Conservation (phyloP, 2,888 invertebrate genomes). For the Brachylomia viminalis region DNA sequence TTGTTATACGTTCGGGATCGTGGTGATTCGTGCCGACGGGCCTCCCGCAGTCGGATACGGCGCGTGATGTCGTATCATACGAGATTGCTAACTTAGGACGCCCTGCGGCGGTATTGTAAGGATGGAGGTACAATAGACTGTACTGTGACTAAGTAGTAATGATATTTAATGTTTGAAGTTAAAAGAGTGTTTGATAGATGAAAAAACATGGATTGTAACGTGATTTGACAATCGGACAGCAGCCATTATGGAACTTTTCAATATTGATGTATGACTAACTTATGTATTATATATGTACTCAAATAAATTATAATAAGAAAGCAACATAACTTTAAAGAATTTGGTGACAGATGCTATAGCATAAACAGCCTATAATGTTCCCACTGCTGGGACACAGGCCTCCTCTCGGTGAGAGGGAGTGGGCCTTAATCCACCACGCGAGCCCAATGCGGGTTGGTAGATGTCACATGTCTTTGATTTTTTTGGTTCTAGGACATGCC, state of each 20-base stretch:
- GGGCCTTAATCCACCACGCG: no score
- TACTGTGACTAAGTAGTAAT: constrained; percentile 10
- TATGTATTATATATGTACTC: background rate
- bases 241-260: background rate
- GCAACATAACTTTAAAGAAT: background rate
- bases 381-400: no score
- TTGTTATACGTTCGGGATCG: constrained; percentile 12
- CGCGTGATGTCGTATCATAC: constrained; percentile 51
- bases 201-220: background rate
- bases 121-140: background rate
- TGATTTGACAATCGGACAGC: background rate
- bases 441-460: no score
- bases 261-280: background rate
- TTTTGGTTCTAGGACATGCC: no score
- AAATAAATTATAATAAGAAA: background rate
- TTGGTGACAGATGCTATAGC: background rate
- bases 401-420: no score
- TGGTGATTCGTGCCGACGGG: background rate
- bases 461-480: no score
- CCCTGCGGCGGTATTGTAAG: constrained; percentile 49
- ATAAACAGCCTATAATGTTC: no score
- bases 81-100: constrained; percentile 61
- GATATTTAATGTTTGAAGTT: background rate
- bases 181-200: background rate
- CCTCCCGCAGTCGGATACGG: constrained; percentile 27